phyloP scores from a whole-genome alignment of 1,140 invertebrate species.

The Phthorimaea operculella region DNA sequence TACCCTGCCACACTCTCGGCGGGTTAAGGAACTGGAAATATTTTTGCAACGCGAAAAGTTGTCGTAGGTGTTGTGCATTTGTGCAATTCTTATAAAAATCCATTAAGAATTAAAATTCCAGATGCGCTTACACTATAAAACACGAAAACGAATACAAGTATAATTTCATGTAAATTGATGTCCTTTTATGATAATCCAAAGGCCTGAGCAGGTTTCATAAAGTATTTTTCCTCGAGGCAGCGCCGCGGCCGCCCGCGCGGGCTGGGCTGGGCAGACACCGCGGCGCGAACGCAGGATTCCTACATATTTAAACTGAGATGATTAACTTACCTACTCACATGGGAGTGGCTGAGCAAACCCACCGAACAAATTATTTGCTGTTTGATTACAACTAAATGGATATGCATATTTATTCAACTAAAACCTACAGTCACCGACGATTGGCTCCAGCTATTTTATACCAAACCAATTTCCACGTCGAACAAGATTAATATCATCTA shows the following conservation, averaged over 20 bases:
- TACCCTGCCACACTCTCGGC: too few species aligned
- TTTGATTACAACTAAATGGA: neutral
- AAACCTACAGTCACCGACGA: neutral
- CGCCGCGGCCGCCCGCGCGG: conserved; percentile 2
- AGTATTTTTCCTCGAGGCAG: conserved; percentile 3
- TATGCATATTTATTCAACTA: neutral
- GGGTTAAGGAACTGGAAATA: too few species aligned
- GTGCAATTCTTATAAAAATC: too few species aligned
- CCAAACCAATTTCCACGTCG: too few species aligned
- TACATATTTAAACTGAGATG: neutral
- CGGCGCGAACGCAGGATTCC: conserved; percentile 8
- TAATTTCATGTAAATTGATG: conserved; percentile 4
- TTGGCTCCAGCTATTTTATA: too few species aligned
- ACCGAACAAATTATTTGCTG: neutral
- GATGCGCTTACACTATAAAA: neutral
- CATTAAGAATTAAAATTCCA: neutral
- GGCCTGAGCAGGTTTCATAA: neutral
- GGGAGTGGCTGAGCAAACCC: conserved; percentile 1
- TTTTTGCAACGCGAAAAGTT: too few species aligned
- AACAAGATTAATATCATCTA: too few species aligned
- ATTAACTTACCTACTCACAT: neutral
- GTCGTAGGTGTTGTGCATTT: too few species aligned
- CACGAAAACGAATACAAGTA: neutral
- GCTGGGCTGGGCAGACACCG: conserved; percentile 7
- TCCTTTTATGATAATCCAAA: conserved; percentile 5